A percentile compares a stretch with the other conserved stretches of the same genome.
These are phyloP conservation scores for Oxygymnocypris stewartii DNA, from an alignment of 2,113 vertebrate species.

Conservation along the genomic window DNA sequence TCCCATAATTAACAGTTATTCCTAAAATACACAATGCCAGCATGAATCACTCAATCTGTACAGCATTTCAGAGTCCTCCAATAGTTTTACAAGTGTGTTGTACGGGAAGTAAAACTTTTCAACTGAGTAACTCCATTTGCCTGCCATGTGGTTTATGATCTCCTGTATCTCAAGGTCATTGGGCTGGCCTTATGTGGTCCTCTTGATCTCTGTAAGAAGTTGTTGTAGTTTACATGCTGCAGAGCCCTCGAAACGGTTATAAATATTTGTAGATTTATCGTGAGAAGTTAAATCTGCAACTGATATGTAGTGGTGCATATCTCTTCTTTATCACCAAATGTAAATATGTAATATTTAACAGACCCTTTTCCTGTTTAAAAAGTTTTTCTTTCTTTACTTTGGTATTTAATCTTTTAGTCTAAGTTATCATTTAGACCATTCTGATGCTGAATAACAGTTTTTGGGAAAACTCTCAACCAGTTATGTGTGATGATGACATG, in stretches of 20 bases:
- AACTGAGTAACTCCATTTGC: conserved; percentile 3
- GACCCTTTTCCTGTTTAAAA: background rate
- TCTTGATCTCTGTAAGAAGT: conserved; percentile 5
- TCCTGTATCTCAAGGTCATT: conserved; percentile 16
- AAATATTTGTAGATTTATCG: background rate
- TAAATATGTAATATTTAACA: background rate
- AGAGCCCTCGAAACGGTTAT: background rate
- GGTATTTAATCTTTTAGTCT: background rate
- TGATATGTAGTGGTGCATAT: background rate
- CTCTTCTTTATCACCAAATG: background rate
- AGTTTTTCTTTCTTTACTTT: background rate
- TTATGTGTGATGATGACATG: background rate
- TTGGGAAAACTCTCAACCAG: background rate
- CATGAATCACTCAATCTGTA: background rate
- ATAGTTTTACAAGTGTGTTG: background rate
- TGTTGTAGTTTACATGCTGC: background rate
- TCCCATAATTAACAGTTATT: conserved; percentile 50
- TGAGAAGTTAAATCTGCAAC: background rate
- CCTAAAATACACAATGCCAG: background rate
- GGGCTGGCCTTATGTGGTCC: conserved; percentile 5
- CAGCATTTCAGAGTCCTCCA: background rate
- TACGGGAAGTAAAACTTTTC: background rate
- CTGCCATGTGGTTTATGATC: background rate
- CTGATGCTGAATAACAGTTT: background rate
- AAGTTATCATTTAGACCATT: background rate